Evolutionary conservation across 2,797 vertebrate species (phyloP).

Genomic region (Pseudochaenichthys georgianus): DNA sequence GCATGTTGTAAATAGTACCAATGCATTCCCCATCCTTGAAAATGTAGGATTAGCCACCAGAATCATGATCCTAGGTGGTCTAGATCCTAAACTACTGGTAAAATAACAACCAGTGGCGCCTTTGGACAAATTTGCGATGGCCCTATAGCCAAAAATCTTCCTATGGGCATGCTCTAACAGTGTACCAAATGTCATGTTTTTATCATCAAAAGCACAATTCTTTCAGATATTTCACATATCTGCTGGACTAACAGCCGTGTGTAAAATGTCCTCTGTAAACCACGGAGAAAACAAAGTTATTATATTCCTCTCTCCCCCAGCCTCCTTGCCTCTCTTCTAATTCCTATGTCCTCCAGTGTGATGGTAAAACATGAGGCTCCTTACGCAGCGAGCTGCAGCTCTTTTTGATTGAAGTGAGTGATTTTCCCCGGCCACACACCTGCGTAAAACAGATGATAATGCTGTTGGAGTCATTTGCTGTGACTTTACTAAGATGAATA

Average conservation of each 20-base stretch:
- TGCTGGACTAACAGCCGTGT: neutral
- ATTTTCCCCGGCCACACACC: conserved; percentile 76
- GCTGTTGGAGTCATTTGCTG: conserved; percentile 81
- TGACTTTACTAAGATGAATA: conserved; percentile 82
- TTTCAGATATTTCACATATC: no score
- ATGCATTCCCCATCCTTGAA: no score
- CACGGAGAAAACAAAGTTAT: conserved; percentile 71
- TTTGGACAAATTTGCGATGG: no score
- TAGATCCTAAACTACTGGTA: no score
- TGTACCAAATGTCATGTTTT: no score
- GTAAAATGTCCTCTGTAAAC: conserved; percentile 52
- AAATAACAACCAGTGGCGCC: no score
- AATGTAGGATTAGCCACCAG: no score
- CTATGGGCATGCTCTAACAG: no score
- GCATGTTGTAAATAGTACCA: no score
- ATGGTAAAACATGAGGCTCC: conserved; percentile 90
- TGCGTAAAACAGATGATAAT: conserved; percentile 82
- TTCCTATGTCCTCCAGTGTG: conserved; percentile 75
- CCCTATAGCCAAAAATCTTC: no score
- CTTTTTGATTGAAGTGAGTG: conserved; percentile 81
- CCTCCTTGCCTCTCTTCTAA: conserved; percentile 58
- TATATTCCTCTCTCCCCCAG: conserved; percentile 47
- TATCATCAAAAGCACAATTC: no score
- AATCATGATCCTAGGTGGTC: no score
- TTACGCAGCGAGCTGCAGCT: conserved; percentile 83